Conservation (phyloP, 2,113 vertebrate species). For the Notechis scutatus region DNA sequence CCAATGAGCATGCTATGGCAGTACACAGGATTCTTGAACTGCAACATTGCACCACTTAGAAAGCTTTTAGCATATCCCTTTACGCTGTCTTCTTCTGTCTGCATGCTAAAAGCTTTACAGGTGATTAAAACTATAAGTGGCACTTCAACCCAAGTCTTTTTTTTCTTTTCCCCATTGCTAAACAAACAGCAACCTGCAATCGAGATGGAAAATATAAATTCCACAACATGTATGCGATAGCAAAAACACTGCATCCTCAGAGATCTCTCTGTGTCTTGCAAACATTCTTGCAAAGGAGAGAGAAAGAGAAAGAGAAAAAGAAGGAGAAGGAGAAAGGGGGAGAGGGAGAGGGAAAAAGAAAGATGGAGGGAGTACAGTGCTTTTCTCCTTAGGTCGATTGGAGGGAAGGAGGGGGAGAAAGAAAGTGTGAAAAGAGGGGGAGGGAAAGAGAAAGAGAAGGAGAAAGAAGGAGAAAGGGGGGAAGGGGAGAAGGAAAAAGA, state of each 20-base stretch:
- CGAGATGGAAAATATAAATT: background rate
- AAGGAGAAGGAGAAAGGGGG: too few species aligned
- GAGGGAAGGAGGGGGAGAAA: too few species aligned
- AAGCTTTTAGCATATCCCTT: background rate
- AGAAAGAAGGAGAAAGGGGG: too few species aligned
- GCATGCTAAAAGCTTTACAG: background rate
- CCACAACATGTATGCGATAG: background rate
- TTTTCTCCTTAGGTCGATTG: too few species aligned
- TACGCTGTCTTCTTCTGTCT: too few species aligned
- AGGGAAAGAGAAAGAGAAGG: too few species aligned
- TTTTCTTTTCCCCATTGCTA: background rate
- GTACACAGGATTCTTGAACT: background rate
- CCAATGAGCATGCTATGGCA: background rate
- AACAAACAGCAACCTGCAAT: background rate
- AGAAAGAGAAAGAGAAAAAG: too few species aligned
- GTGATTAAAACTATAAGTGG: background rate
- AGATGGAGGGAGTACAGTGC: too few species aligned
- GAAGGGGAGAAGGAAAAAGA: too few species aligned
- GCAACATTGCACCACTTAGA: background rate
- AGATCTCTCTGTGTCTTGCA: background rate
- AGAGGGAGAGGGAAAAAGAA: too few species aligned
- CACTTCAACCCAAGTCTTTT: background rate
- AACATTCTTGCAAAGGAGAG: background rate
- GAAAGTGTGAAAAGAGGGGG: too few species aligned
- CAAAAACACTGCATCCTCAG: background rate